Evolutionary conservation across 2,888 invertebrate genomes (phyloP).

Genomic region (Dermolepida albohirtum): DNA sequence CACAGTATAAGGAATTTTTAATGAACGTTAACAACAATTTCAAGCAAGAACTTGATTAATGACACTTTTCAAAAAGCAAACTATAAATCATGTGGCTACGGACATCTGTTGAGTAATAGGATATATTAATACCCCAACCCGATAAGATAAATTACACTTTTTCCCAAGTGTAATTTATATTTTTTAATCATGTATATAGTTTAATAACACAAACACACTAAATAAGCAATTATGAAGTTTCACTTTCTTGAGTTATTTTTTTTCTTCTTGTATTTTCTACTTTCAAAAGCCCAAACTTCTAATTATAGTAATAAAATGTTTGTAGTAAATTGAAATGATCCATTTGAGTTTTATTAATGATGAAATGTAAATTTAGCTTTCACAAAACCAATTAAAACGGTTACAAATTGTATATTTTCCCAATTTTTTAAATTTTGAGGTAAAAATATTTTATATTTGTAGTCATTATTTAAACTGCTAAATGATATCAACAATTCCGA

Average conservation of each 20-base stretch:
- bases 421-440: too few species aligned
- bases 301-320: slow-evolving; percentile 18
- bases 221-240: too few species aligned
- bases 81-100: not conserved
- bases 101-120: slow-evolving; percentile 1
- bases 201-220: not conserved
- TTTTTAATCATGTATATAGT: too few species aligned
- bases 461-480: too few species aligned
- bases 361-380: too few species aligned
- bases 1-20: not conserved
- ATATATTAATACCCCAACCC: not conserved
- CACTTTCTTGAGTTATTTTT: not conserved
- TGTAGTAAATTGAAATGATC: slow-evolving; percentile 6
- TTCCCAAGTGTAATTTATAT: not conserved
- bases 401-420: too few species aligned
- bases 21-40: not conserved
- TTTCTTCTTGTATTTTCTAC: not conserved
- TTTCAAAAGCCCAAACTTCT: not conserved
- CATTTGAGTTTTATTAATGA: too few species aligned
- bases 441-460: too few species aligned
- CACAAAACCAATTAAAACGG: too few species aligned
- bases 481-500: too few species aligned
- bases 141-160: not conserved
- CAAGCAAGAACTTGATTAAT: not conserved
- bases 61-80: not conserved